Conservation (phyloP, 2,113 vertebrate species). For the Ameiurus melas region DNA sequence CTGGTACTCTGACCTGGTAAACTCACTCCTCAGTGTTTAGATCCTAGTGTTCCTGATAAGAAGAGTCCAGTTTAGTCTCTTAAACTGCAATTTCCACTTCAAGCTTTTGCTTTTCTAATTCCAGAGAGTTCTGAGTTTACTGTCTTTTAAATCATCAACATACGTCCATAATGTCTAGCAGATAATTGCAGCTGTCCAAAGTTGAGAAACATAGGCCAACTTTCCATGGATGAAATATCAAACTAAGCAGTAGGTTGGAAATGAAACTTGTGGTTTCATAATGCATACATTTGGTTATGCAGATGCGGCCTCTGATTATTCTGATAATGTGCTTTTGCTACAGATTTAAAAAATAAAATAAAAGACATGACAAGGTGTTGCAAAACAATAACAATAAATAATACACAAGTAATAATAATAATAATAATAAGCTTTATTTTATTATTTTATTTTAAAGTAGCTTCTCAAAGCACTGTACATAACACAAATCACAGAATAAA, state of each 20-base stretch:
- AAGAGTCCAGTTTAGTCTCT: background rate
- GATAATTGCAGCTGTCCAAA: background rate
- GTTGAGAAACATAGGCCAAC: background rate
- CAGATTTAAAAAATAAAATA: too few relatives aligned
- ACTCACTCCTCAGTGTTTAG: background rate
- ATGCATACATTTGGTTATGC: background rate
- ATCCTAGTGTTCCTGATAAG: slow-evolving; percentile 2
- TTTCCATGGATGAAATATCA: background rate
- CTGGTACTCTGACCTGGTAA: slow-evolving; percentile 17
- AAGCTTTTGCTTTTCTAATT: background rate
- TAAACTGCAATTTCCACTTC: background rate
- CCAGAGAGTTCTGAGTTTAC: background rate
- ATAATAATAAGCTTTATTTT: too few relatives aligned
- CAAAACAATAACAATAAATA: background rate
- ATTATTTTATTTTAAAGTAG: too few relatives aligned
- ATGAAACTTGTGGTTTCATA: background rate
- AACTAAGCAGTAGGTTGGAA: background rate
- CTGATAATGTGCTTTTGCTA: background rate
- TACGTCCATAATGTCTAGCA: background rate
- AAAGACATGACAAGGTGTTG: background rate
- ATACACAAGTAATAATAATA: too few relatives aligned
- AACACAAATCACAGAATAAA: too few relatives aligned
- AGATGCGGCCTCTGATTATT: background rate
- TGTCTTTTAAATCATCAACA: background rate
- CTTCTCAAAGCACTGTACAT: too few relatives aligned